Evolutionary conservation across 2,888 invertebrate species (phyloP).

Genomic region (Cataglyphis livida): DNA sequence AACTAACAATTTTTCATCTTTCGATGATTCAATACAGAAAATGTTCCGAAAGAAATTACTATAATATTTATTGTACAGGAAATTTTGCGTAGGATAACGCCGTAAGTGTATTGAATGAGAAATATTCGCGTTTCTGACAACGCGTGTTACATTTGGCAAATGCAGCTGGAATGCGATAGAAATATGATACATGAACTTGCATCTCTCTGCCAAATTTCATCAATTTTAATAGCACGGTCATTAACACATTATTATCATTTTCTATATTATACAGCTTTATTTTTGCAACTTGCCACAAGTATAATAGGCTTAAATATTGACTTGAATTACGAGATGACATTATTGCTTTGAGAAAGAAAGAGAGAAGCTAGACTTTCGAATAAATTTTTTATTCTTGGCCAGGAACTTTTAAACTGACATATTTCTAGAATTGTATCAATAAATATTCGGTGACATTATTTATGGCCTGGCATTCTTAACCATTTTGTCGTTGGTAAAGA

Average conservation of each 20-base stretch:
- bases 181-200: conserved; percentile 25
- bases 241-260: conserved; percentile 9
- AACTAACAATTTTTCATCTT: not conserved
- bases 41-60: not conserved
- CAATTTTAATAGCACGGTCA: conserved; percentile 3
- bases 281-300: not conserved
- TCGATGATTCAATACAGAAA: not conserved
- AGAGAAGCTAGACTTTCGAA: not conserved
- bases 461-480: not conserved
- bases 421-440: conserved; percentile 10
- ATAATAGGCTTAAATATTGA: not conserved
- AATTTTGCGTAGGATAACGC: not conserved
- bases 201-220: conserved; percentile 37
- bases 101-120: conserved; percentile 18
- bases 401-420: conserved; percentile 15
- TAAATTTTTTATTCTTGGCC: conserved; percentile 1
- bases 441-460: not conserved
- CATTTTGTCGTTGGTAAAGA: not conserved
- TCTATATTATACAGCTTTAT: not conserved
- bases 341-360: not conserved
- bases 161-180: conserved; percentile 8
- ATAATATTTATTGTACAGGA: not conserved
- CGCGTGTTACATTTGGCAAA: conserved; percentile 45
- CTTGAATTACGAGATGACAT: not conserved
- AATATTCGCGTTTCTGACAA: conserved; percentile 44